Conservation (phyloP, 2,888 invertebrate species). For the Zaprionus lineosus region DNA sequence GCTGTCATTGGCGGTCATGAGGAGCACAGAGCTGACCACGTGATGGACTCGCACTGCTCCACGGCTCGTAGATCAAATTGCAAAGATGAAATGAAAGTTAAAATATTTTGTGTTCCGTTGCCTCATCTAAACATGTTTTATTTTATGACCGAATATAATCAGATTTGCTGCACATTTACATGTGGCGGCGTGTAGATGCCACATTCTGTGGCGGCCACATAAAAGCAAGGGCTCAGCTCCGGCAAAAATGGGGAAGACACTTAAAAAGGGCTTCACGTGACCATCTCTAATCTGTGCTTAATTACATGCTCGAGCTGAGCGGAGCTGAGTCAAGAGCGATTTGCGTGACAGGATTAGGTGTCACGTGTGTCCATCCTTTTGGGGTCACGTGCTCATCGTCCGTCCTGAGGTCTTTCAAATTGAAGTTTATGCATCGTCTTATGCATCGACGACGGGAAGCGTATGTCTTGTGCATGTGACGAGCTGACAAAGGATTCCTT, state of each 20-base stretch:
- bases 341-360: conserved; percentile 57
- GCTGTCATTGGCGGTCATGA: too few species aligned
- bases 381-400: conserved; percentile 52
- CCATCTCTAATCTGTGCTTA: conserved; percentile 48
- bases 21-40: conserved; percentile 9
- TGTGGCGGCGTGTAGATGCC: neutral
- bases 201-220: conserved; percentile 27
- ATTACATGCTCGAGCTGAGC: conserved; percentile 31
- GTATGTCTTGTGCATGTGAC: conserved; percentile 13
- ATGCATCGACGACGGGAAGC: neutral
- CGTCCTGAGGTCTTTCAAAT: conserved; percentile 2
- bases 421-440: conserved; percentile 1
- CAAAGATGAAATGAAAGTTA: neutral
- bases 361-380: conserved; percentile 45
- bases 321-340: conserved; percentile 46
- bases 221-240: neutral
- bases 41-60: neutral
- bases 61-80: neutral
- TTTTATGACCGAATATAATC: conserved; percentile 31
- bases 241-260: neutral
- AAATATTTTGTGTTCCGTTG: neutral
- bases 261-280: conserved; percentile 28
- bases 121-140: conserved; percentile 12
- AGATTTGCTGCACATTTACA: conserved; percentile 29
- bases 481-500: conserved; percentile 13